phyloP scores from a whole-genome alignment of 2,797 vertebrate genomes.

The Poecilia gillii region DNA sequence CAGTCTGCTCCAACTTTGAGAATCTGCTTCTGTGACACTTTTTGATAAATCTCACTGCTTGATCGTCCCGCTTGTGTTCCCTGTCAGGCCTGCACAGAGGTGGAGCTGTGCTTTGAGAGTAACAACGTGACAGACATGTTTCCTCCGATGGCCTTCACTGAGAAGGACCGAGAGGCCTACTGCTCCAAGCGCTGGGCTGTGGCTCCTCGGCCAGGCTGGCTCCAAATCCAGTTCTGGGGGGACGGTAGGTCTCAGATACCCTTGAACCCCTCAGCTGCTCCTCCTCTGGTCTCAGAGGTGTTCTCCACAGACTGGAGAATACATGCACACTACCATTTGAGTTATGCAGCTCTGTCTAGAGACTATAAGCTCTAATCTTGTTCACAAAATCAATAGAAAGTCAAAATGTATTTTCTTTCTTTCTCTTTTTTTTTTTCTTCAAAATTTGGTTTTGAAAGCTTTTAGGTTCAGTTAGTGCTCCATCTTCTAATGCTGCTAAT shows the following conservation, averaged over 20 bases:
- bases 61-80: neutral
- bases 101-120: slow-evolving; percentile 88
- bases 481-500: no score
- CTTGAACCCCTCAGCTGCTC: neutral
- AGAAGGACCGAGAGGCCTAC: slow-evolving; percentile 79
- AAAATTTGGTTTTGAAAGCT: neutral
- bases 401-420: neutral
- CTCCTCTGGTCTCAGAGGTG: neutral
- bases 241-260: slow-evolving; percentile 73
- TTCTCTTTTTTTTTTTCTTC: no score
- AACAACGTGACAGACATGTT: slow-evolving; percentile 94
- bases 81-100: slow-evolving; percentile 90
- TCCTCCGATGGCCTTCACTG: slow-evolving; percentile 85
- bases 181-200: slow-evolving; percentile 87
- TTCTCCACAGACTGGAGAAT: neutral
- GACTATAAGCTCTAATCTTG: neutral
- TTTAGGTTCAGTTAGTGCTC: no score
- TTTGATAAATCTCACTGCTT: neutral
- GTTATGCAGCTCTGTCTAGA: neutral
- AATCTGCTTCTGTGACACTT: neutral
- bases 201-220: slow-evolving; percentile 83
- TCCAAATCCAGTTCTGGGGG: slow-evolving; percentile 88
- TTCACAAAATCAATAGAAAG: neutral
- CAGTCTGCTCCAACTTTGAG: neutral
- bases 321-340: neutral